phyloP scores from a whole-genome alignment of 2,797 vertebrate genomes.

The Heliangelus exortis region DNA sequence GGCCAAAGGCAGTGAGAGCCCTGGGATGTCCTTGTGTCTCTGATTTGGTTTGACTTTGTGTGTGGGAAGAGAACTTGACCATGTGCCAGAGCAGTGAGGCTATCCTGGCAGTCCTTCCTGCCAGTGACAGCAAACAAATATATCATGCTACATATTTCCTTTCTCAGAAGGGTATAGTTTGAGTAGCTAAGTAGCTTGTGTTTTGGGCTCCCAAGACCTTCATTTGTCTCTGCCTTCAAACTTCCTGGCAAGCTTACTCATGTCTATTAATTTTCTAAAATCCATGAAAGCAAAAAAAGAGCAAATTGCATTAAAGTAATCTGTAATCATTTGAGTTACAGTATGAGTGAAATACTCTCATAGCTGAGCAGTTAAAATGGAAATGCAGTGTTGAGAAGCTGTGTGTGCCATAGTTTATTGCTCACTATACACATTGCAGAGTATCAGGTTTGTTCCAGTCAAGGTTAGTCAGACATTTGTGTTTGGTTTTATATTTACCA shows the following conservation, averaged over 20 bases:
- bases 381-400: constrained; percentile 42
- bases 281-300: constrained; percentile 52
- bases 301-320: constrained; percentile 74
- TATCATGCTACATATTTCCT: constrained; percentile 59
- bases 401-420: constrained; percentile 46
- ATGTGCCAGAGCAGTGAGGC: constrained; percentile 44
- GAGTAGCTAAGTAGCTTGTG: constrained; percentile 61
- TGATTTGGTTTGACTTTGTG: constrained; percentile 59
- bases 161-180: constrained; percentile 52
- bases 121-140: constrained; percentile 62
- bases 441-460: constrained; percentile 17
- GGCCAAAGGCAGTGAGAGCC: neutral
- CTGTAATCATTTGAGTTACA: constrained; percentile 69
- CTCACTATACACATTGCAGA: neutral
- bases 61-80: constrained; percentile 34
- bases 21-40: neutral
- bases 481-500: neutral
- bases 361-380: constrained; percentile 66
- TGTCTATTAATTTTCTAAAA: constrained; percentile 72
- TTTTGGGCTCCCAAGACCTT: constrained; percentile 61
- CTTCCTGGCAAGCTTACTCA: constrained; percentile 65
- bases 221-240: constrained; percentile 72
- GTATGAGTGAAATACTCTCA: constrained; percentile 63
- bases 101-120: constrained; percentile 63
- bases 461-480: constrained; percentile 34